Base-by-base conservation (phyloP, 92 coral and sea anemone species). In the Diadumene lineata region DNA sequence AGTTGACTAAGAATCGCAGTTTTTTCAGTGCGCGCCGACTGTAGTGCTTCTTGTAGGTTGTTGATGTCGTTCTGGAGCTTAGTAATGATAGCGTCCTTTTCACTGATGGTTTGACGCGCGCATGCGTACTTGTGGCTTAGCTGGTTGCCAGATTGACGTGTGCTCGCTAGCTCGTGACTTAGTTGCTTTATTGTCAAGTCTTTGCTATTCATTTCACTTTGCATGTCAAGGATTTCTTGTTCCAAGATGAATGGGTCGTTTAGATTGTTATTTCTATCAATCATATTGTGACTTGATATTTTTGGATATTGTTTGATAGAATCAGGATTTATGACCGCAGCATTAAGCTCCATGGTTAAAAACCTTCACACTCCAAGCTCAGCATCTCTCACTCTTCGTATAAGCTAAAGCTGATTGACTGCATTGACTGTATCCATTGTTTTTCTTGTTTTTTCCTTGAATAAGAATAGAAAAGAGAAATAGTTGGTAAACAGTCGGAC, bases 41-140 rank as follows among this genome's bases (percentile, higher is more conserved):
- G 92, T 53, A 94, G 77, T 50, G 89, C 74, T 53, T 84, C 90
- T n/a, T 87, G 97, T 74, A 94, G 62, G 70, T 66, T 78, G 79
- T 88, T 91, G 48, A 85, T 87, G 23, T 94, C 97, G 19, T 75
- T 81, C 21, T 85, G 92, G 78, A 94, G 89, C 74, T 88, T 78
- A 51, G 80, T 70, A 60, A 88, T 85, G 16, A 86, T 73, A 23
- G 92, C 87, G 87, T 94, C 98, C 84, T 91, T 94, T 56, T 90
- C 88, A 28, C 89, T 92, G 24, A 83, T 81, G 34, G 81, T 43
- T 21, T 85, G 88, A 48, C 91, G 85, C 31, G 88, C 97, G 90
- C 93, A 73, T 77, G 92, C 90, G 96, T 92, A 92, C 43, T 86
- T 85, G 50, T 85, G 92, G 56, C 88, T 86, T 87, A 88, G 76